Conservation (phyloP, 2,888 invertebrate genomes). For the Abrostola triplasia region DNA sequence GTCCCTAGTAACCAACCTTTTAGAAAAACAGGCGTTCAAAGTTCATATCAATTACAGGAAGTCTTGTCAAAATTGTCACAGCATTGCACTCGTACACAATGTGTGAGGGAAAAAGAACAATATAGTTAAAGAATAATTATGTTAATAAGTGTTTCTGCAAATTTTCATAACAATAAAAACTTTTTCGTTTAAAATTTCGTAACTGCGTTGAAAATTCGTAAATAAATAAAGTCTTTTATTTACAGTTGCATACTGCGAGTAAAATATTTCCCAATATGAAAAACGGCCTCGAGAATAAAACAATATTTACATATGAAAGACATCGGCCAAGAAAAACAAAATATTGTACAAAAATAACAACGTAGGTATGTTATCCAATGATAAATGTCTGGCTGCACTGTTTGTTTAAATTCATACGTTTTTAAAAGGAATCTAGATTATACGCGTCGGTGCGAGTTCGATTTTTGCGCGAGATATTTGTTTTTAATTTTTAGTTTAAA, state of each 20-base stretch:
- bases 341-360: slow-evolving; percentile 7
- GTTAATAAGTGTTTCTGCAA: no score
- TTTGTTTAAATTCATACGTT: neutral
- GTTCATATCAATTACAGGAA: no score
- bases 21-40: no score
- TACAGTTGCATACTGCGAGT: slow-evolving; percentile 13
- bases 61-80: no score
- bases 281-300: slow-evolving; percentile 16
- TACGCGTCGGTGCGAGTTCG: neutral
- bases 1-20: no score
- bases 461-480: no score
- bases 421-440: neutral
- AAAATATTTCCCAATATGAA: slow-evolving; percentile 27
- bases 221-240: neutral
- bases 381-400: neutral
- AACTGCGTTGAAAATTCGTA: neutral
- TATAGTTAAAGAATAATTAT: no score
- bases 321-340: slow-evolving; percentile 18
- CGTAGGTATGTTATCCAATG: neutral
- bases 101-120: no score
- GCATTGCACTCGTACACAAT: no score
- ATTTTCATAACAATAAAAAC: neutral
- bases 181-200: neutral
- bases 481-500: no score
- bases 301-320: slow-evolving; percentile 21